Evolutionary conservation across 2,888 invertebrate genomes (phyloP).

Genomic region (Helicoverpa assulta): DNA sequence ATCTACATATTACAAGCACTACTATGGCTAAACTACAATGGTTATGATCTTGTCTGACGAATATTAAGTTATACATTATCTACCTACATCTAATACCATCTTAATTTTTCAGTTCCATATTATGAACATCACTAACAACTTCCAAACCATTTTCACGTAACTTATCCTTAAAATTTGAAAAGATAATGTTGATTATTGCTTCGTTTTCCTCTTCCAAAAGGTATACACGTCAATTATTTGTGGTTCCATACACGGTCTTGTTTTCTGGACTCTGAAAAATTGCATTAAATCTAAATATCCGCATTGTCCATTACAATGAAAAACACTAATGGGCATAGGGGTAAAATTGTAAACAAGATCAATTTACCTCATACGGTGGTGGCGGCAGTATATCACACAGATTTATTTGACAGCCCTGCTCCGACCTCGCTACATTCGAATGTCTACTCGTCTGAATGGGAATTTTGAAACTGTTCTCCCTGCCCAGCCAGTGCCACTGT

Average conservation of each 20-base stretch:
- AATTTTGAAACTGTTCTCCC: conserved; percentile 89
- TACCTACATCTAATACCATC: conserved; percentile 62
- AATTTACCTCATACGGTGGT: conserved; percentile 91
- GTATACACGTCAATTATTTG: conserved; percentile 59
- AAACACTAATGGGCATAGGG: conserved; percentile 63
- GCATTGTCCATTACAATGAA: conserved; percentile 66
- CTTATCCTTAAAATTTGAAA: conserved; percentile 58
- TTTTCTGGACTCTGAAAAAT: conserved; percentile 85
- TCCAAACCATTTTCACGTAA: conserved; percentile 42
- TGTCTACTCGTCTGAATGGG: conserved; percentile 86
- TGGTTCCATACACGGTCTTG: conserved; percentile 74
- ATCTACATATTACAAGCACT: conserved; percentile 78
- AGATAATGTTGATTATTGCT: conserved; percentile 64
- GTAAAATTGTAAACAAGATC: conserved; percentile 78
- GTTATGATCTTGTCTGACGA: conserved; percentile 63
- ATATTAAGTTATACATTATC: conserved; percentile 62
- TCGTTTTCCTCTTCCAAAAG: conserved; percentile 51
- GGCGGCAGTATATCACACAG: conserved; percentile 92
- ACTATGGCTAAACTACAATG: conserved; percentile 73
- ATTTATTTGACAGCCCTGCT: conserved; percentile 90
- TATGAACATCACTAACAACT: conserved; percentile 58
- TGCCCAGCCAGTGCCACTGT: conserved; percentile 88
- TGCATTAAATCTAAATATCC: conserved; percentile 60
- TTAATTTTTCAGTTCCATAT: conserved; percentile 53
- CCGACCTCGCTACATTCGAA: conserved; percentile 86